Evolutionary conservation across 2,888 invertebrate species (phyloP), one percentile per base, ranked within the genome.

Genomic region (Notodonta dromedarius): DNA sequence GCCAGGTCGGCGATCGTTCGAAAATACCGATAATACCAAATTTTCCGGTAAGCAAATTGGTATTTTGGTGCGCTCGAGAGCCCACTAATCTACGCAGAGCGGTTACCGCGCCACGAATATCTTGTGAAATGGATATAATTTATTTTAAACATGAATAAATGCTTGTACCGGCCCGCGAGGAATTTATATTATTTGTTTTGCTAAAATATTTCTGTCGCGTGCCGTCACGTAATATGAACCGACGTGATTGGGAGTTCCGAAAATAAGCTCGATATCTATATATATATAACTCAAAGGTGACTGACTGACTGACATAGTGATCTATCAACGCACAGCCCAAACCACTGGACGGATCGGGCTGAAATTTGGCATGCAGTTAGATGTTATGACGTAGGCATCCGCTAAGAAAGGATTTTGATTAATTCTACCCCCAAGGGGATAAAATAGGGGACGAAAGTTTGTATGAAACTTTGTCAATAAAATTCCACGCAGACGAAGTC

Each of bases 71-170:
- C 67, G 59, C 57, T 14, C 63, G 63, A 58, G 62, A 61, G 56
- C 68, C 61, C 56, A 59, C 66, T 71, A 63, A 39, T 67, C 69
- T 71, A 70, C 66, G 70, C 68, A 74, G 66, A 71, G 67, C 72
- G 73, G 69, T 72, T 69, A 78, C 71, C 69, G 69, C 61, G 70
- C 71, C 70, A 71, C 71, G 77, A 71, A 44, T 16, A 56, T 24
- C 16, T 56, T 56, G 11, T 16, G 24, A 44, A 66, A 71, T 69
- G 62, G 68, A 65, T 69, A 73, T 70, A 76, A 74, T 75, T 70
- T 70, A 69, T 67, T 67, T 77, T 81, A 79, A 81, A 80, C 74
- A 77, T 85, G 82, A 84, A 89, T 90, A 91, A 91, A 90, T 91
- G 91, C 91, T 71, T 65, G 70, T 81, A 83, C 81, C 78, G 82